phyloP scores from a whole-genome alignment of 2,888 invertebrate species.

The Netelia fuscicornis region DNA sequence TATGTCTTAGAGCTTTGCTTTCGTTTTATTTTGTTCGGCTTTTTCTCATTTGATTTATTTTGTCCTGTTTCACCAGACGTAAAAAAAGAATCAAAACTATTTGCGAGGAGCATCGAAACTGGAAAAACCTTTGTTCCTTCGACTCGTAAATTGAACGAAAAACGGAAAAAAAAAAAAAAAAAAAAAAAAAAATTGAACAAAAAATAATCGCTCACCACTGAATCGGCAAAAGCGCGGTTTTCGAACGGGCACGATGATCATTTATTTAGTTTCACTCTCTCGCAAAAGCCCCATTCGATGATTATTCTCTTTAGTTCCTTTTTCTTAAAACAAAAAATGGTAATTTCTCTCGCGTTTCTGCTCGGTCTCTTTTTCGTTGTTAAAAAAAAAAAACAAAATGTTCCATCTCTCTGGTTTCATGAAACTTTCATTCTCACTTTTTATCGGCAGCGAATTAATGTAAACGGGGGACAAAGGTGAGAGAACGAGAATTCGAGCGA shows the following conservation, averaged over 20 bases:
- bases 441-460: slow-evolving; percentile 24
- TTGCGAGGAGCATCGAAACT: slow-evolving; percentile 16
- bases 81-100: slow-evolving; percentile 37
- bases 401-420: background rate
- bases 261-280: slow-evolving; percentile 14
- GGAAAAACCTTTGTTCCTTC: background rate
- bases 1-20: background rate
- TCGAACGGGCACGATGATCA: slow-evolving; percentile 34
- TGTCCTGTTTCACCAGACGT: slow-evolving; percentile 30
- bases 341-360: background rate
- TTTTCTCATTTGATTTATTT: slow-evolving; percentile 20
- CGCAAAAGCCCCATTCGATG: slow-evolving; percentile 26
- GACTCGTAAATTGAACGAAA: background rate
- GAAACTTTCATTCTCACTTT: background rate
- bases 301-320: slow-evolving; percentile 29
- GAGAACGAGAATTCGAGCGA: slow-evolving; percentile 19
- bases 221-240: slow-evolving; percentile 11
- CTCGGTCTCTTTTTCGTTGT: slow-evolving; percentile 13
- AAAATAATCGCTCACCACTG: slow-evolving; percentile 4
- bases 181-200: slow-evolving; percentile 8
- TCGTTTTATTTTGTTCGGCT: slow-evolving; percentile 5
- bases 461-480: slow-evolving; percentile 37
- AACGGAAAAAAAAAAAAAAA: no score
- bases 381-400: slow-evolving; percentile 6
- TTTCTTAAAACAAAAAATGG: slow-evolving; percentile 31